Percentiles rank a stretch among this genome's conserved stretches.
These are phyloP conservation scores for Antennarius striatus DNA, from an alignment of 2,113 vertebrate genomes.

Conservation along the genomic window DNA sequence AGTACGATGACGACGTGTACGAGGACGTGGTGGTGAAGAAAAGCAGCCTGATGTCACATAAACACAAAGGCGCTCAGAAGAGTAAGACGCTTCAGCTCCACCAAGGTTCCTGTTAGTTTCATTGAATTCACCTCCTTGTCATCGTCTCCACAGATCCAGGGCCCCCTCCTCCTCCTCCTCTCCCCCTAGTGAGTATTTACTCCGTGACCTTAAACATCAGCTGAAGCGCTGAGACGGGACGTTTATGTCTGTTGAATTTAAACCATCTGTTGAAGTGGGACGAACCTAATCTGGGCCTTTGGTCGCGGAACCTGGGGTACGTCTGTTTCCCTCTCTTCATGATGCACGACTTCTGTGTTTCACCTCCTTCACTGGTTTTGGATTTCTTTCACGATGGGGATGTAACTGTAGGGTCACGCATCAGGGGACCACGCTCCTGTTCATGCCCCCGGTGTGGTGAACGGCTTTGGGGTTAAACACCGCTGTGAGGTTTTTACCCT, in stretches of 20 bases:
- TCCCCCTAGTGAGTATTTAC: constrained; percentile 53
- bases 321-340: neutral
- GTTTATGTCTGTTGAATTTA: constrained; percentile 14
- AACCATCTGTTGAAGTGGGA: constrained; percentile 60
- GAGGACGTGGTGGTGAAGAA: constrained; percentile 75
- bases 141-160: neutral
- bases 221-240: neutral
- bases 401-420: constrained; percentile 39
- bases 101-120: no score
- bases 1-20: constrained; percentile 69
- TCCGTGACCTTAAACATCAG: neutral
- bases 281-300: constrained; percentile 42
- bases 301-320: constrained; percentile 69
- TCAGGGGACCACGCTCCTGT: constrained; percentile 33
- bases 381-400: constrained; percentile 10
- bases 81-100: constrained; percentile 62
- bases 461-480: neutral
- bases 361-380: constrained; percentile 8
- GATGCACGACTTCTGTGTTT: neutral
- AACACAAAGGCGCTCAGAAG: constrained; percentile 63
- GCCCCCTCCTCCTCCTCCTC: constrained; percentile 44
- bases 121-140: neutral
- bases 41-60: constrained; percentile 57
- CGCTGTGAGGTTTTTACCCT: no score
- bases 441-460: constrained; percentile 42